Base-by-base conservation (phyloP, 2,888 invertebrate genomes). In the Priocnemis perturbator region DNA sequence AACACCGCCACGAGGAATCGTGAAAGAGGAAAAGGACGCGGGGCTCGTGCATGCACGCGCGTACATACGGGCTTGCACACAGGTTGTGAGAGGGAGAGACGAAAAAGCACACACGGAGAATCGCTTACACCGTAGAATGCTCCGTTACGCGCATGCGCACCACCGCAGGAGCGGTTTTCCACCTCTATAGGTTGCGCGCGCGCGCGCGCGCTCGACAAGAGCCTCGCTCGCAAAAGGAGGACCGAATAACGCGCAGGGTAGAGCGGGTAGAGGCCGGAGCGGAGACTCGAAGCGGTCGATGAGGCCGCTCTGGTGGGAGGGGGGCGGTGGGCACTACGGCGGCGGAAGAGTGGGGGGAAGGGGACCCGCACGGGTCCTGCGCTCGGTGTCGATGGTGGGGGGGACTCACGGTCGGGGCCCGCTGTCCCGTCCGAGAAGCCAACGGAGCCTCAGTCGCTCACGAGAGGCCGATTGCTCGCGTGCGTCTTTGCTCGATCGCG, bases 361-460 rank as follows among this genome's bases (percentile, higher is more conserved):
- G 55, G 37, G 47, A 47, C 9, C 64, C 59, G 60, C 73, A 71
- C 37, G 79, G 78, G 73, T 76, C 79, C 74, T 14, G 57, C 44
- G 44, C 23, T 48, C 23, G 21, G 45, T 17, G 19, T n/a, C n/a
- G 23, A 26, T 30, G 58, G 64, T 64, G 64, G 64, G 64, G 52
- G n/a, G 50, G 58, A 64, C 72, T 62, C 52, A 69, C 67, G 59
- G 64, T 58, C 83, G 84, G 84, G 84, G 83, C 84, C 83, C 78
- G 83, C 80, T 81, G 82, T 82, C 84, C 82, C 82, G 82, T 79
- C 82, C 82, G 80, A 81, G 81, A 80, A 78, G 73, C 71, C 82
- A 74, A 80, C 82, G 82, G 77, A 81, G 85, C 81, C 78, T 84
- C 86, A 87, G 87, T 87, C 84, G 86, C 81, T 85, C 84, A 80